phyloP scores from a whole-genome alignment of 2,113 vertebrate species.

The Philantomba maxwellii region DNA sequence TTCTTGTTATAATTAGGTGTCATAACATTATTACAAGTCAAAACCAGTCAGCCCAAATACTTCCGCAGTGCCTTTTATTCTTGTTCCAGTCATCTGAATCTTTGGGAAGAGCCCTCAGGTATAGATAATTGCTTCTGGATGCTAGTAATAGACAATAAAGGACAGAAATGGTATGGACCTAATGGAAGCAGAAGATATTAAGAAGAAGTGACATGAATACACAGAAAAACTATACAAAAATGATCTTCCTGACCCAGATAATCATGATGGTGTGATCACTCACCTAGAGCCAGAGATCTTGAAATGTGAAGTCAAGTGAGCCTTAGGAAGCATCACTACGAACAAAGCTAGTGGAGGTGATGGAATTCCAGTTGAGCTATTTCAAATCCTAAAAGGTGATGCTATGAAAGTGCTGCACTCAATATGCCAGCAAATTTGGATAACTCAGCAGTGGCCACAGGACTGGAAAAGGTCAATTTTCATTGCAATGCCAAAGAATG shows the following conservation, averaged over 20 bases:
- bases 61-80: neutral
- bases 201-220: neutral
- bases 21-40: neutral
- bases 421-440: neutral
- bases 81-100: neutral
- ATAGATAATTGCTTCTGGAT: neutral
- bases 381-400: neutral
- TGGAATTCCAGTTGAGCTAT: neutral
- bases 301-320: neutral
- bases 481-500: neutral
- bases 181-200: neutral
- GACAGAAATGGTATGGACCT: neutral
- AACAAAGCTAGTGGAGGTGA: neutral
- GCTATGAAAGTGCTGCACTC: neutral
- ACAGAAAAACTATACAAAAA: neutral
- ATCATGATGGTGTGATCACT: neutral
- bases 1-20: neutral
- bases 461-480: neutral
- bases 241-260: neutral
- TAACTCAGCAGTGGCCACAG: neutral
- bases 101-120: neutral
- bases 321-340: neutral
- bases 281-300: neutral
- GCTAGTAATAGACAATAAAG: neutral
- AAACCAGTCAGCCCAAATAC: neutral